A percentile compares a stretch with the other conserved stretches of the same genome.
phyloP scores from a whole-genome alignment of 2,113 vertebrate genomes.

The Elgaria multicarinata region DNA sequence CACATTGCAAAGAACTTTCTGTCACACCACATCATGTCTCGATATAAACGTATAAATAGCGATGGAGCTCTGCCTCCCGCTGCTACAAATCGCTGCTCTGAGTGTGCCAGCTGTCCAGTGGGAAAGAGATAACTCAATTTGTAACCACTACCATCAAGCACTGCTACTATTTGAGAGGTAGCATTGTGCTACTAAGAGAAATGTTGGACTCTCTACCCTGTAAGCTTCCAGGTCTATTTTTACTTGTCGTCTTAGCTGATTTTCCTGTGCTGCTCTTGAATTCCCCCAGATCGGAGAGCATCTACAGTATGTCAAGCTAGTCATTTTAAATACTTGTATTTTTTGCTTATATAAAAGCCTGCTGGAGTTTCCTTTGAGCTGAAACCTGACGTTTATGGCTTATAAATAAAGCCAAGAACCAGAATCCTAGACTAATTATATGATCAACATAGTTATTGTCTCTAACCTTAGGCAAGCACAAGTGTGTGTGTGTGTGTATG shows the following conservation, averaged over 20 bases:
- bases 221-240: not conserved
- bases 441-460: not conserved
- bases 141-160: slow-evolving; percentile 23
- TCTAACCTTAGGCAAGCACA: slow-evolving; percentile 16
- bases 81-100: not conserved
- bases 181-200: slow-evolving; percentile 10
- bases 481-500: too few species aligned
- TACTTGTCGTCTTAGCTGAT: not conserved
- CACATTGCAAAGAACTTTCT: slow-evolving; percentile 26
- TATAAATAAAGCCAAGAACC: slow-evolving; percentile 8
- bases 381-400: slow-evolving; percentile 18
- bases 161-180: not conserved
- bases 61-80: slow-evolving; percentile 8
- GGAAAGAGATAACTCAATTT: slow-evolving; percentile 18
- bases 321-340: slow-evolving; percentile 41
- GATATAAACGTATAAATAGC: slow-evolving; percentile 41
- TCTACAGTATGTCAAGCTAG: slow-evolving; percentile 44
- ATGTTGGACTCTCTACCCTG: rapidly evolving
- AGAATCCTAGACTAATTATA: slow-evolving; percentile 3
- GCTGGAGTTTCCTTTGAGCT: slow-evolving; percentile 5
- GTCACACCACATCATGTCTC: not conserved
- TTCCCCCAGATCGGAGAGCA: not conserved
- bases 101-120: not conserved
- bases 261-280: not conserved
- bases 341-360: slow-evolving; percentile 3